A percentile compares a stretch with the other conserved stretches of the same genome.
Evolutionary conservation across 1,140 invertebrate species (phyloP).

Genomic region (Nephila pilipes): DNA sequence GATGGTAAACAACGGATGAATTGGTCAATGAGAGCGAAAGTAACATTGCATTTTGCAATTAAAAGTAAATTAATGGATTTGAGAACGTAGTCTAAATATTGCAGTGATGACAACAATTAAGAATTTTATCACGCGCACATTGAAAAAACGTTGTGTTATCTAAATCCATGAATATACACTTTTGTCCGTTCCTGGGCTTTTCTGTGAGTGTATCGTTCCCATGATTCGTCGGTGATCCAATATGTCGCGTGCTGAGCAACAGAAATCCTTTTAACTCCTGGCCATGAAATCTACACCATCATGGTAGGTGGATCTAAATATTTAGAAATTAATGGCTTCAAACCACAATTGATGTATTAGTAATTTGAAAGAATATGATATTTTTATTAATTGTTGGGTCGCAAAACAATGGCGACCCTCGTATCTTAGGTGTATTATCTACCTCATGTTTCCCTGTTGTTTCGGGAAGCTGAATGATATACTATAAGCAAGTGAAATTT

Average conservation of each 20-base stretch:
- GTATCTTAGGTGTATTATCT: neutral
- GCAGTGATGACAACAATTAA: neutral
- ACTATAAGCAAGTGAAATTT: neutral
- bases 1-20: slow-evolving; percentile 69
- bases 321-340: neutral
- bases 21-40: slow-evolving; percentile 37
- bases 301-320: slow-evolving; percentile 50
- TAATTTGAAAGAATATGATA: slow-evolving; percentile 10
- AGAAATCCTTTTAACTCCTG: slow-evolving; percentile 46
- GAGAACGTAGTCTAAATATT: neutral
- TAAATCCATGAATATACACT: neutral
- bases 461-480: neutral
- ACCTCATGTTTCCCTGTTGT: slow-evolving; percentile 46
- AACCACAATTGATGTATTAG: neutral
- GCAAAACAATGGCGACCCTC: slow-evolving; percentile 28
- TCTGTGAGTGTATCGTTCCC: slow-evolving; percentile 16
- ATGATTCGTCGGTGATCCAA: slow-evolving; percentile 70
- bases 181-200: neutral
- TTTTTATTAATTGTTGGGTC: neutral
- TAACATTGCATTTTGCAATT: neutral
- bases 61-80: neutral
- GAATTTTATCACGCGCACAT: neutral
- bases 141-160: neutral
- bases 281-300: slow-evolving; percentile 69
- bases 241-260: slow-evolving; percentile 62